Evolutionary conservation across 2,888 invertebrate species (phyloP), one percentile per base, ranked within the genome.

Genomic region (Deilephila elpenor): DNA sequence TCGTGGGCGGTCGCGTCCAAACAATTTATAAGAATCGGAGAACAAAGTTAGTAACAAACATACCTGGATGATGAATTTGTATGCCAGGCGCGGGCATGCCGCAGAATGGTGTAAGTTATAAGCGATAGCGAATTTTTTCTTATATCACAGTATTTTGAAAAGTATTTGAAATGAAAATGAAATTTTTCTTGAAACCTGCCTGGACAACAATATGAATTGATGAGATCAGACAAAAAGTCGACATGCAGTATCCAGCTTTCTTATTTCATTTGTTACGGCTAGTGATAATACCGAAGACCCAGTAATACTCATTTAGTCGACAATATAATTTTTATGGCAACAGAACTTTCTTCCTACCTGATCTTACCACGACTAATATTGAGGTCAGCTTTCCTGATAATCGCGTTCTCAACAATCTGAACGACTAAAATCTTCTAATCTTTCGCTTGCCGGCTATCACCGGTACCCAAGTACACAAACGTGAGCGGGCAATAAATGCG

Each of bases 401-500:
- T 82, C 75, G 67, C 29, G n/a, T 62, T 44, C 44, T 44, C 44
- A 14, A 44, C 11, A 44, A 44, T 44, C 2, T 44, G 44, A 73
- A 29, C 61, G 19, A 11, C 64, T 44, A 71, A n/a, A 44, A 59
- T 11, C 6, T 20, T n/a, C n/a, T 20, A 25, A 37, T 14, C n/a
- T 34, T 29, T 8, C 61, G 72, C 56, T 61, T n/a, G n/a, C 20
- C 62, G 37, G 59, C 25, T 34, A n/a, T 59, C 5, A 7, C 37
- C 70, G 73, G 59, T 20, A 44, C n/a, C 76, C 72, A 51, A 70
- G n/a, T 71, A 14, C 56, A 67, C 77, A 83, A 83, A 90, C 90
- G 91, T 90, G 91, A 86, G 84, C 83, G 75, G 90, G 84, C 90
- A 88, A 86, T 89, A 88, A 90, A 91, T 89, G 88, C 84, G 87